Evolutionary conservation across 2,888 invertebrate species (phyloP).

Genomic region (Pterostichus madidus): DNA sequence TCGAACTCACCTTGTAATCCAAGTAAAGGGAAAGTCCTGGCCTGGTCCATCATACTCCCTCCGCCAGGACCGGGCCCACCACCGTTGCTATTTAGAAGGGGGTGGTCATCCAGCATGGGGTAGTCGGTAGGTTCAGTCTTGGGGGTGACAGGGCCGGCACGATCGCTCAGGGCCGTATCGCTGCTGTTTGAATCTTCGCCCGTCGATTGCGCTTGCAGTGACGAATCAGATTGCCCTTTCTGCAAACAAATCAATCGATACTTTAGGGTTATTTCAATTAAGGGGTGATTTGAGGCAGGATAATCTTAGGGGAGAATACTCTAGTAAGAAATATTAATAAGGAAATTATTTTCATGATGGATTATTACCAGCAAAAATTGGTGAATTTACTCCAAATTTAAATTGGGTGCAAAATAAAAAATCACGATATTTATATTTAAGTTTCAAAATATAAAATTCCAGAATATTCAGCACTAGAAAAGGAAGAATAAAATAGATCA

Average conservation of each 20-base stretch:
- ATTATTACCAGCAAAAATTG: neutral
- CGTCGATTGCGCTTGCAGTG: conserved; percentile 84
- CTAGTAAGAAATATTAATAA: neutral
- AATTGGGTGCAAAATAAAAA: too few relatives aligned
- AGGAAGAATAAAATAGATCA: too few relatives aligned
- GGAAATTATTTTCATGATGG: neutral
- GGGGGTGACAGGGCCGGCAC: conserved; percentile 83
- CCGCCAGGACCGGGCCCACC: conserved; percentile 77
- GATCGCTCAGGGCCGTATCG: conserved; percentile 88
- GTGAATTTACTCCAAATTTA: too few relatives aligned
- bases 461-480: too few relatives aligned
- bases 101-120: conserved; percentile 82
- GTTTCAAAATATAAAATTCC: too few relatives aligned
- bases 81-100: conserved; percentile 82
- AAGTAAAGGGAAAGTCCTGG: conserved; percentile 87
- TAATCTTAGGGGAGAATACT: neutral
- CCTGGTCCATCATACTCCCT: conserved; percentile 81
- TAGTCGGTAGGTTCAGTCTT: conserved; percentile 88
- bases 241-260: conserved; percentile 67
- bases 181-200: conserved; percentile 92
- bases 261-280: neutral
- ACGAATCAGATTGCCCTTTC: conserved; percentile 81
- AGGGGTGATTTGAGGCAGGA: neutral
- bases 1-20: conserved; percentile 86
- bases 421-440: too few relatives aligned